Evolutionary conservation across 2,888 invertebrate genomes (phyloP), one percentile per base, ranked within the genome.

Genomic region (Acanthoscelides obtectus): DNA sequence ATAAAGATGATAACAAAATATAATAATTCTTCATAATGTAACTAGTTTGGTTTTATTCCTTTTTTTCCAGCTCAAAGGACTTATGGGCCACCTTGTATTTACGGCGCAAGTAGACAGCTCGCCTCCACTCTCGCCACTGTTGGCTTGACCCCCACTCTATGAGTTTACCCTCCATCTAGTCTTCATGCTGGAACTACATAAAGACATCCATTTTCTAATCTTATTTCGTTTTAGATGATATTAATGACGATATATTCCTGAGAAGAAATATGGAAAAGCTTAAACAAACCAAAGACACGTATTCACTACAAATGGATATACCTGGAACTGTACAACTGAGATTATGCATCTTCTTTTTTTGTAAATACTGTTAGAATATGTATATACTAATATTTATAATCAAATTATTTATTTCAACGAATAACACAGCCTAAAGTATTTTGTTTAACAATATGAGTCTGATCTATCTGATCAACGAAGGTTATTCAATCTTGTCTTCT

Each of bases 221-320:
- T 27, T 67, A 27, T 72, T 69, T 45, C 20, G 20, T 78, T 88
- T 71, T 83, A 89, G 89, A 87, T 89, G 87, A 89, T 89, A 72
- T 82, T 89, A 76, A 89, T 89, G 88, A 89, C 89, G 4, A 89
- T 89, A 74, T 89, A 89, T 80, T 89, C 89, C 67, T 89, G 85
- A 87, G 66, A 66, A 8, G 65, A 66, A 22, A 66, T 45, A 20
- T 66, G 17, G 20, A 21, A 66, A 64, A 21, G 8, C 6, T 22
- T 20, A 66, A 66, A 66, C 22, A 66, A 79, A 75, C 80, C 79
- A 80, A 79, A 79, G 78, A 74, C 71, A 67, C 45, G 65, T 66
- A 66, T 66, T 66, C 20, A 66, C 22, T 66, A 66, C 22, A 21
- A 66, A 22, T 19, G 20, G 22, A 66, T 22, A 66, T 66, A 21